These are phyloP conservation scores for Panthera leo DNA, from an alignment of 2,113 vertebrate genomes.

Conservation along the genomic window DNA sequence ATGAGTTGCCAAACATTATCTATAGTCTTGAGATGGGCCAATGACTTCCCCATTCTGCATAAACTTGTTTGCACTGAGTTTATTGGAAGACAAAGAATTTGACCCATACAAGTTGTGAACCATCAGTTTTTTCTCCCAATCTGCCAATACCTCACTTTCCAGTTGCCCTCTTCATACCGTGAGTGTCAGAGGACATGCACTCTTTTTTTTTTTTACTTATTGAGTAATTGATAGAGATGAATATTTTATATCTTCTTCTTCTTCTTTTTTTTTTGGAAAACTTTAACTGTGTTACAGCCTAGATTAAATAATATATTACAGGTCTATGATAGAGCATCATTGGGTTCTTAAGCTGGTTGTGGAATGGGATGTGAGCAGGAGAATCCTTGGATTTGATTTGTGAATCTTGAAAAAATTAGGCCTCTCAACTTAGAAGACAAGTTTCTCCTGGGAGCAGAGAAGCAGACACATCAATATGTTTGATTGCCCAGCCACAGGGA, in stretches of 20 bases:
- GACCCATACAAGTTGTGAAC: not conserved
- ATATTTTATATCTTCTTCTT: not conserved
- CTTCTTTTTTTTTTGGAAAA: not conserved
- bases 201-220: not conserved
- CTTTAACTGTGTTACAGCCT: not conserved
- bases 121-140: not conserved
- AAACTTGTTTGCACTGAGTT: slow-evolving; percentile 12
- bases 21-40: not conserved
- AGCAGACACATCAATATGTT: not conserved
- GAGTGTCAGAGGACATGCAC: not conserved
- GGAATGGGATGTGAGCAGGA: not conserved
- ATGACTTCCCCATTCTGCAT: not conserved
- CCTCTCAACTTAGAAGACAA: not conserved
- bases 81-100: slow-evolving; percentile 22
- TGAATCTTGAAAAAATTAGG: not conserved
- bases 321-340: not conserved
- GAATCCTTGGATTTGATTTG: not conserved
- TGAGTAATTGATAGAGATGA: not conserved
- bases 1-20: not conserved
- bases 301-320: not conserved
- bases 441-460: not conserved
- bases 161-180: not conserved
- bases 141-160: not conserved
- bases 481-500: not conserved
- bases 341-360: not conserved